Percentiles rank a stretch among this genome's conserved stretches.
Conservation (phyloP, 2,797 vertebrate species). For the Myotis daubentonii region DNA sequence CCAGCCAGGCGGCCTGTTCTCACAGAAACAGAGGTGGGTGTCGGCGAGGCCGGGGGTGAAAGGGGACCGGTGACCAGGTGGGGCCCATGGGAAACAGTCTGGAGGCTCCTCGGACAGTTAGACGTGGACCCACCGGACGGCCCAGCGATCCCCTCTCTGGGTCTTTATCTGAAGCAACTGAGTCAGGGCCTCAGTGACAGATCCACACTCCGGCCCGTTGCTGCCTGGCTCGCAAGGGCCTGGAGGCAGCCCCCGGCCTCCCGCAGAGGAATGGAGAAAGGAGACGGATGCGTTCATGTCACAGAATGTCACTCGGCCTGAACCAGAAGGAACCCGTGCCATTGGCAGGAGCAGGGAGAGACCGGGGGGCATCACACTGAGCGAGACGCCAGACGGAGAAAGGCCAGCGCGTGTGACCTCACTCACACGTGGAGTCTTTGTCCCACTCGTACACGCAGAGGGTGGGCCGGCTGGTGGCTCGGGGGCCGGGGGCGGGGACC, state of each 20-base stretch:
- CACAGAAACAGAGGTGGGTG: no score
- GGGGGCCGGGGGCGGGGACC: background rate
- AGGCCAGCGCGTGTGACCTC: background rate
- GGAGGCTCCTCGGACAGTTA: background rate
- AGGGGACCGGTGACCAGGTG: rapidly evolving
- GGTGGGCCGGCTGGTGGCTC: background rate
- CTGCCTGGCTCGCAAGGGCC: no score
- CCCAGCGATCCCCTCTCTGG: background rate
- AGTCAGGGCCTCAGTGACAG: background rate
- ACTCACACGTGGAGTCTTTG: no score
- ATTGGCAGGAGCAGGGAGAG: no score
- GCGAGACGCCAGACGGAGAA: background rate
- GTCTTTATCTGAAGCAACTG: background rate
- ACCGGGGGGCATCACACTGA: background rate
- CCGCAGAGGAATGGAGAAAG: no score
- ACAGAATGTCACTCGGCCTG: background rate
- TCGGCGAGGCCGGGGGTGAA: background rate
- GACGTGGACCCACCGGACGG: rapidly evolving
- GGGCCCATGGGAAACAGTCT: background rate
- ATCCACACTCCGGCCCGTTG: background rate
- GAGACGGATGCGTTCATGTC: no score
- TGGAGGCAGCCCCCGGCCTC: no score
- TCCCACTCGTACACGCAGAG: no score
- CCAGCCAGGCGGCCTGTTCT: no score
- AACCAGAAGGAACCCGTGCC: background rate